Evolutionary conservation across 2,888 invertebrate species (phyloP), one percentile per base, ranked within the genome.

Genomic region (Sialis lutaria): DNA sequence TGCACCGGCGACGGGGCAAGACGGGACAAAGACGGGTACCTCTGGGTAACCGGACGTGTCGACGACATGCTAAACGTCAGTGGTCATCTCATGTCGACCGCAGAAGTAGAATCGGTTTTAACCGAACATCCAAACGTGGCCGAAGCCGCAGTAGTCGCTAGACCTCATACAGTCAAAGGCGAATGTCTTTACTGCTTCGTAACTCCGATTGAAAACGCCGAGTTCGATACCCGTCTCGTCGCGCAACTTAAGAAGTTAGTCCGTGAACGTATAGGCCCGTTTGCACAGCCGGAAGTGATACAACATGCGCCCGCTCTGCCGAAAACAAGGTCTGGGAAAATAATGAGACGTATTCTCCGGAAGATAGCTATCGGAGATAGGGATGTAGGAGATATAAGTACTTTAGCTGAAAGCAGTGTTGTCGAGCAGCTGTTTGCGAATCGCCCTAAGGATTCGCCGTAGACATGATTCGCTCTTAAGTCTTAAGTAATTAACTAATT

Each of bases 11-110:
- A 98, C 67, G 97, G 95, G 48, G 93, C 91, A 0, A 75, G 77
- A 54, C 73, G 92, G 49, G 97, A 98, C 64, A 75, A 82, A 22
- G 96, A 98, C 62, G 96, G 96, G 1, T 93, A 92, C 64, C 68
- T 92, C 48, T 95, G 93, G 93, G 84, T 97, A 50, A 96, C 95
- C 0, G 96, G 96, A 0, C 80, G 96, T 49, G 88, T 96, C 37
- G 97, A 98, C 63, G 98, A 98, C 64, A 95, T 98, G 91, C 70
- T 98, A 54, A 98, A 98, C 65, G 96, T 98, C 6, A 95, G 93
- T 2, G 98, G 97, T 0, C 97, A 98, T 67, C 72, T 98, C 47
- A 85, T 98, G 79, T 93, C 93, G 50, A 98, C 97, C 0, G 88
- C 97, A 0, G 95, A 98, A 70, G 85, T 88, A 0, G 88, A 89